phyloP scores from a whole-genome alignment of 2,797 vertebrate genomes.

The Sylvia borin region DNA sequence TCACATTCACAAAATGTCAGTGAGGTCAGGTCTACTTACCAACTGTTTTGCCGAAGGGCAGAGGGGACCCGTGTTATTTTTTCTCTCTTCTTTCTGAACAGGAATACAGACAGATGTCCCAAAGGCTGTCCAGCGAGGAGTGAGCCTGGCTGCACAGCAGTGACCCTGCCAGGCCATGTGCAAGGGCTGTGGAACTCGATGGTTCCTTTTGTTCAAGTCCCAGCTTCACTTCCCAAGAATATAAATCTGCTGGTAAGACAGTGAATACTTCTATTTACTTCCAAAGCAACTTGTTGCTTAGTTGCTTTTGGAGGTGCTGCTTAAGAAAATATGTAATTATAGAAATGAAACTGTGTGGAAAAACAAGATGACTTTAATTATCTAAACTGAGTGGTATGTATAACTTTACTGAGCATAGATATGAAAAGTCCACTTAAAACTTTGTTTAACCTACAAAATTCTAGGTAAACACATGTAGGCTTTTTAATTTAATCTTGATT shows the following conservation, averaged over 20 bases:
- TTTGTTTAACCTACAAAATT: neutral
- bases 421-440: neutral
- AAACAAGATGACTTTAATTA: neutral
- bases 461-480: neutral
- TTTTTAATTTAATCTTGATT: neutral
- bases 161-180: neutral
- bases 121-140: fast-evolving
- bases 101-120: neutral
- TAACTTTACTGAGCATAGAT: neutral
- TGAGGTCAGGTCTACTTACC: no score
- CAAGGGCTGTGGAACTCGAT: neutral
- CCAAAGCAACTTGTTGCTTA: neutral
- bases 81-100: neutral
- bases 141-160: neutral
- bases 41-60: neutral
- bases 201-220: neutral
- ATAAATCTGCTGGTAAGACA: neutral
- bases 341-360: neutral
- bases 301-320: neutral
- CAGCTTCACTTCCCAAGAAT: neutral
- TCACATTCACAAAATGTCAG: neutral
- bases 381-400: neutral
- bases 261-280: neutral
- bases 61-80: neutral
- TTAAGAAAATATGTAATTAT: neutral